phyloP scores from a whole-genome alignment of 2,797 vertebrate species.

The Myoxocephalus aenaeus region DNA sequence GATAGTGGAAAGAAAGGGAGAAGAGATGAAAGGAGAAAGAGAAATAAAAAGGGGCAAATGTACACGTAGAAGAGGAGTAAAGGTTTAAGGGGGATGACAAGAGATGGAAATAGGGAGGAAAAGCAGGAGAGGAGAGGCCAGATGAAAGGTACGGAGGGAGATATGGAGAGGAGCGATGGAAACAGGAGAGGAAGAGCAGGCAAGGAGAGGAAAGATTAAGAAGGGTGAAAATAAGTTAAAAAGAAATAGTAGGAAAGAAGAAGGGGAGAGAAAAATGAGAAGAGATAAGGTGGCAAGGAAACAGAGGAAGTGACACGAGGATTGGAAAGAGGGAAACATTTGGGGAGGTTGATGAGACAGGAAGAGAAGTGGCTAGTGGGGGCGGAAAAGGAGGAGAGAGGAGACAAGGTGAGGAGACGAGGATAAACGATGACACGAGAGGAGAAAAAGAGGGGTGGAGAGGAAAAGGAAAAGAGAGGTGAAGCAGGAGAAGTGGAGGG shows the following conservation, averaged over 20 bases:
- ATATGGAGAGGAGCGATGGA: not conserved
- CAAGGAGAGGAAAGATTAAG: not conserved
- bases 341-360: not conserved
- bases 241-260: slow-evolving; percentile 1
- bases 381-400: slow-evolving; percentile 2
- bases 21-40: not conserved
- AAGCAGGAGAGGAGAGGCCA: not conserved
- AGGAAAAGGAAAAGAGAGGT: slow-evolving; percentile 39
- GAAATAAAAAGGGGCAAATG: not conserved
- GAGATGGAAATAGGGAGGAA: not conserved
- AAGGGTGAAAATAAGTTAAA: not conserved
- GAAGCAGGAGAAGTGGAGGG: slow-evolving; percentile 46
- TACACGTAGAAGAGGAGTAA: not conserved
- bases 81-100: not conserved
- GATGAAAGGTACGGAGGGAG: not conserved
- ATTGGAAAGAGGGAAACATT: not conserved
- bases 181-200: not conserved
- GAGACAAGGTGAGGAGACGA: slow-evolving; percentile 5
- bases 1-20: not conserved
- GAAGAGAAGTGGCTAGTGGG: not conserved
- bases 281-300: not conserved
- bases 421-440: slow-evolving; percentile 29
- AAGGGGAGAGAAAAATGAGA: not conserved
- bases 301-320: not conserved
- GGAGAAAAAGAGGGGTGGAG: slow-evolving; percentile 34